phyloP scores from a whole-genome alignment of 1,140 invertebrate genomes.

The Zaprionus inermis region DNA sequence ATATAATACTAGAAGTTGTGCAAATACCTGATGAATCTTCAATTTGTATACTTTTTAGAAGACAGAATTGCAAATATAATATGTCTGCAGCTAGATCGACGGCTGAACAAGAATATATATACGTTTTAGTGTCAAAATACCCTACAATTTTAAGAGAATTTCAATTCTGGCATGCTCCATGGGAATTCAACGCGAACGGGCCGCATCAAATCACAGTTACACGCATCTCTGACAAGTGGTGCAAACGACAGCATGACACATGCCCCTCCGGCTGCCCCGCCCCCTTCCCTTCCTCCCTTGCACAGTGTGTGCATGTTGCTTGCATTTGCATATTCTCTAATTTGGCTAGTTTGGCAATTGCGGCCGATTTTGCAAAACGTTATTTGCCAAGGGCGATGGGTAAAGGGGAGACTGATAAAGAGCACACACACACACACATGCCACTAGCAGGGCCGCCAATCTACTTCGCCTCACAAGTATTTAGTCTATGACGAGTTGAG shows the following conservation, averaged over 20 bases:
- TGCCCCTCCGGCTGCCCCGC: neutral
- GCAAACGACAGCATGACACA: neutral
- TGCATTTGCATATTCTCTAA: conserved; percentile 79
- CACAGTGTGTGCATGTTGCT: conserved; percentile 64
- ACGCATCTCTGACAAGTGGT: conserved; percentile 4
- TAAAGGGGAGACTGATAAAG: neutral
- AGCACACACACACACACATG: conserved; percentile 2
- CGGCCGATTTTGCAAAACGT: conserved; percentile 80
- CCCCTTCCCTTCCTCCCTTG: neutral
- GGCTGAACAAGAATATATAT: neutral
- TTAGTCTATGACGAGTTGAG: conserved; percentile 75
- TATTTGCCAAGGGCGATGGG: conserved; percentile 60
- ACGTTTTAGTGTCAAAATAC: neutral
- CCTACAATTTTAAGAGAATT: neutral
- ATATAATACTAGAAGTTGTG: too few species aligned
- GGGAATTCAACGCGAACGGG: neutral
- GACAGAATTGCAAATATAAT: neutral
- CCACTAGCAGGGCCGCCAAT: neutral
- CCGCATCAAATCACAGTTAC: neutral
- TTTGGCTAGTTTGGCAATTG: conserved; percentile 82
- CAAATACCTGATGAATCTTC: too few species aligned
- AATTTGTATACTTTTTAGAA: too few species aligned
- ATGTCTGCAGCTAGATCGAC: neutral
- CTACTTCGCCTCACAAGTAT: conserved; percentile 64
- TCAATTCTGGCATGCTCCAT: neutral